Percentiles rank a stretch among this genome's conserved stretches.
These are phyloP conservation scores for Sinhomidia bicolor DNA, from an alignment of 2,888 invertebrate species.

Conservation along the genomic window DNA sequence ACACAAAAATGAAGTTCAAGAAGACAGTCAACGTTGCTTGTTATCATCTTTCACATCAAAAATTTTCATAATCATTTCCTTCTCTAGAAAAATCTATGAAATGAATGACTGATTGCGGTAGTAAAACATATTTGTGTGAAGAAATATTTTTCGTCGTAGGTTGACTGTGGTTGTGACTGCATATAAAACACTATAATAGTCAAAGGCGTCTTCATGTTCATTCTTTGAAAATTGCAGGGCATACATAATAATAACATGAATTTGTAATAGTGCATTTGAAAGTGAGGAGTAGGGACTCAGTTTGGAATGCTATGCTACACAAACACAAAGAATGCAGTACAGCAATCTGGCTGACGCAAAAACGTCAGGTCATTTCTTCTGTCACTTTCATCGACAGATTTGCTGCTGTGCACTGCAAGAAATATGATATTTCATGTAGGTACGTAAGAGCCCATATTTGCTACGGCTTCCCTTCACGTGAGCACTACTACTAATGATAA, in stretches of 20 bases:
- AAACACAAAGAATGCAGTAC: no score
- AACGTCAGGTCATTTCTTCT: conserved; percentile 19
- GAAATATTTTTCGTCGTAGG: no score
- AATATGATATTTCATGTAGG: background rate
- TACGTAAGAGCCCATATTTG: background rate
- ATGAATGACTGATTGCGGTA: background rate
- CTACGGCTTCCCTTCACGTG: background rate
- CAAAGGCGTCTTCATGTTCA: background rate
- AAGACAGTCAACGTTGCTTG: background rate
- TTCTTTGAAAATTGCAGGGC: background rate
- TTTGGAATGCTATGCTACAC: background rate
- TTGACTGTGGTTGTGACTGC: no score
- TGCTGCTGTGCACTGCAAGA: background rate
- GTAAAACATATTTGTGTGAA: no score
- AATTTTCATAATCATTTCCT: background rate
- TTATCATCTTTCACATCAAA: background rate
- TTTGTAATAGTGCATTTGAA: no score
- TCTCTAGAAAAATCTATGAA: background rate
- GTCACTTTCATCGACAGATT: conserved; percentile 2
- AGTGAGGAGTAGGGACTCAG: no score
- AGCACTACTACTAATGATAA: background rate
- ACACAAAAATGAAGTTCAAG: background rate
- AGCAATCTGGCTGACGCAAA: conserved; percentile 1
- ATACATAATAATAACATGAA: background rate
- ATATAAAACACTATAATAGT: no score